Base-by-base conservation (phyloP, 2,888 invertebrate species). In the Ferdinandea cuprea region DNA sequence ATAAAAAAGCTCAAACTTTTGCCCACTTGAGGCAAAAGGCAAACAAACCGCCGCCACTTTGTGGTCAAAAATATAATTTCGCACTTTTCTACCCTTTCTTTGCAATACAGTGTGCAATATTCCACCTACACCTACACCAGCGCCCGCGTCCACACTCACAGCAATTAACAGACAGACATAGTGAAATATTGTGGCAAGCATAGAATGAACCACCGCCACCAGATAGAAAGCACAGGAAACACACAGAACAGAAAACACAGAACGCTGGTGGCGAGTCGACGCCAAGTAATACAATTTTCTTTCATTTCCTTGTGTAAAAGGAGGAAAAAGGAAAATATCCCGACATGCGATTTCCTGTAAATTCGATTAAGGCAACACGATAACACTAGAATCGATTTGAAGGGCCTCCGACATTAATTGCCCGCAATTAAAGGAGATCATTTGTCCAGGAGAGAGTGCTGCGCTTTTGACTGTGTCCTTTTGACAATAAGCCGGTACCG, bases 361-460 rank as follows among this genome's bases (percentile, higher is more conserved):
- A 76, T 76, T 76, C 76, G 68, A 76, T 68, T 68, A 61, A 59
- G 30, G 21, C 52, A 68, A 68, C 76, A 61, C 76, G 76, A 68
- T 68, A 76, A 30, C 52, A 32, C 32, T 40, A 21, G 52, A 56
- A 58, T 76, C 68, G 66, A 76, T 76, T 58, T 56, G 65, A 74
- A 66, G 74, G 37, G 37, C 40, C 21, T 40, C 44, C 37, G 19
- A 61, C 59, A n/a, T 11, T 68, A 76, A 76, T 76, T 66, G 68
- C 37, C n/a, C 68, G 42, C 76, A 68, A 68, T 76, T 68, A 76
- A 61, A 61, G 28, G 76, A 76, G 59, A 76, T 76, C 68, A 66
- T 76, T 76, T 76, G 76, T 76, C 68, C 52, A n/a, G 30, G 15
- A 25, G n/a, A 30, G 15, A 19, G n/a, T 4, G n/a, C 19, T 35